Evolutionary conservation across 2,888 invertebrate genomes (phyloP).

Genomic region (Trichogramma dendrolimi): DNA sequence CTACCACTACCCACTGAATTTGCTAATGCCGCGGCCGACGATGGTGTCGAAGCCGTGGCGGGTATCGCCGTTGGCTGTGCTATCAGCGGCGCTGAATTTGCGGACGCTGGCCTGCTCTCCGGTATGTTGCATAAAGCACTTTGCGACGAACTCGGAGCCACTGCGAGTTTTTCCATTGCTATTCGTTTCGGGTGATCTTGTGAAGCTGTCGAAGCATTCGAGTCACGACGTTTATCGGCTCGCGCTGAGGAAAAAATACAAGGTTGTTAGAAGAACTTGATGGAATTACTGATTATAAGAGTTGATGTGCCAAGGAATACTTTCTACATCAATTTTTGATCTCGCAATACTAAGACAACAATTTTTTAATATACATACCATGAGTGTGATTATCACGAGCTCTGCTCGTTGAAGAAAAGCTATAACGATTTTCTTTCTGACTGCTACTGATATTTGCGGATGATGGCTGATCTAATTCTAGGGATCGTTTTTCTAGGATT

Average conservation of each 20-base stretch:
- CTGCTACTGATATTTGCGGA: conserved; percentile 55
- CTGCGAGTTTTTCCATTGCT: conserved; percentile 47
- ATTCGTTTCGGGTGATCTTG: conserved; percentile 53
- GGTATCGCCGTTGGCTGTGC: conserved; percentile 41
- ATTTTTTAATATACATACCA: conserved; percentile 38
- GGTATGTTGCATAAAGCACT: conserved; percentile 41
- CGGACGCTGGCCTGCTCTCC: conserved; percentile 45
- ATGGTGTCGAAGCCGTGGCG: conserved; percentile 43
- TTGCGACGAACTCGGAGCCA: conserved; percentile 16
- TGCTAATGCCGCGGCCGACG: conserved; percentile 43
- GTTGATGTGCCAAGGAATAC: no score
- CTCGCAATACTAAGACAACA: background rate
- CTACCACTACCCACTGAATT: conserved; percentile 47
- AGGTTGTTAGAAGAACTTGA: no score
- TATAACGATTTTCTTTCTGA: conserved; percentile 79
- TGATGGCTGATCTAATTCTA: conserved; percentile 77
- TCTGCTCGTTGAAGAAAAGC: conserved; percentile 50
- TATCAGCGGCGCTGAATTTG: conserved; percentile 47
- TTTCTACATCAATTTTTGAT: no score
- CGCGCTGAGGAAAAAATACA: conserved; percentile 51
- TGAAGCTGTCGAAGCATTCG: conserved; percentile 57
- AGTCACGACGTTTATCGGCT: conserved; percentile 73
- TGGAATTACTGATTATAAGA: no score
- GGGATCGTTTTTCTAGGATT: conserved; percentile 84
- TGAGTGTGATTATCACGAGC: conserved; percentile 50